Conservation (phyloP, 2,113 vertebrate genomes). For the Laterallus jamaicensis region DNA sequence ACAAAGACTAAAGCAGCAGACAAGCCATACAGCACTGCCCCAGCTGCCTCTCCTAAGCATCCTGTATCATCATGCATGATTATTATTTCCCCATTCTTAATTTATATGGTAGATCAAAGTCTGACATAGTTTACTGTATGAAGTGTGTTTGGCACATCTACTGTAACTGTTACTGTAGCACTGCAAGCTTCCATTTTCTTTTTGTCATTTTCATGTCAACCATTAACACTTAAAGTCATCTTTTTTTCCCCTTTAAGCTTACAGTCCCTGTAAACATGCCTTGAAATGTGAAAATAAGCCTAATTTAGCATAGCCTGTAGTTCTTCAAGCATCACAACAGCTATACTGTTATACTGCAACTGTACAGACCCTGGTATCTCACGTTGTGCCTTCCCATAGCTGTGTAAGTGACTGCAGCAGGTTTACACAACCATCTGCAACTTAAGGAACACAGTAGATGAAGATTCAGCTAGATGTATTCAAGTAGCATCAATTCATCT, state of each 20-base stretch:
- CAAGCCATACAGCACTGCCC: not conserved
- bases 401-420: not conserved
- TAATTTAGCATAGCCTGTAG: not conserved
- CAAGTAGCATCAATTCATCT: not conserved
- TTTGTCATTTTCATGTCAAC: not conserved
- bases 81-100: not conserved
- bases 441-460: not conserved
- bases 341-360: not conserved
- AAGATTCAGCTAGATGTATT: not conserved
- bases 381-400: not conserved
- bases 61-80: not conserved
- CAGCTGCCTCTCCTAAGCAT: not conserved
- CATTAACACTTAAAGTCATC: not conserved
- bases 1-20: not conserved
- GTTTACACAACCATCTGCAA: not conserved
- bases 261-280: not conserved
- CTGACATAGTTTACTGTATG: not conserved
- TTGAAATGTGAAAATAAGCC: not conserved
- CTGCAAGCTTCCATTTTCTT: not conserved
- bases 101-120: not conserved
- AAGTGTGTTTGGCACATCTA: not conserved
- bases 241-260: not conserved
- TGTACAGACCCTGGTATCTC: not conserved
- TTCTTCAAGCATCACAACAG: not conserved
- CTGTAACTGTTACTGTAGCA: not conserved